Base-by-base conservation (phyloP, 2,113 vertebrate species). In the Cheilinus undulatus region DNA sequence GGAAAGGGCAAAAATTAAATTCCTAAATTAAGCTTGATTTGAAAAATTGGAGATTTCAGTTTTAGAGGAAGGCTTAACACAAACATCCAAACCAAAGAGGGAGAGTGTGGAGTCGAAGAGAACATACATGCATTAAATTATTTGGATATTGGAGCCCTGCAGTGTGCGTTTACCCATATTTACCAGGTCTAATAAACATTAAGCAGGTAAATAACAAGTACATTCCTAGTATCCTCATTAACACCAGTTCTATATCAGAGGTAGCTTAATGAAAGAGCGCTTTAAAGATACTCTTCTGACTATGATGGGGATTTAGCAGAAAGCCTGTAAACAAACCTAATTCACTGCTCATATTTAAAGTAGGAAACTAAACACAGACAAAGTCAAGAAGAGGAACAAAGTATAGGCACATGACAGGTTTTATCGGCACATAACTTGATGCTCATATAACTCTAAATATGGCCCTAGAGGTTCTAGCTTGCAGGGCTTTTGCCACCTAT, bases 321-420 rank as follows among this genome's bases (percentile, higher is more conserved):
- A 17, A 27, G 20, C 5, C 7, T 19, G 40, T 56, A 19, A 62
- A 30, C 42, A 10, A 79, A 65, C 67, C 24, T 43, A 52, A n/a
- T 32, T 5, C 46, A 17, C 20, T n/a, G 19, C 28, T 8, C 3
- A n/a, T 9, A 12, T 17, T 11, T 1, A 42, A 5, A 45, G 11
- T 36, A 4, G 12, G 13, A 43, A 36, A 65, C 17, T 32, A 20
- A 61, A 63, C 23, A 20, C 40, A 67, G 10, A 51, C 0, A 11
- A 11, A 34, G 15, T 2, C n/a, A 23, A 65, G 4, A 59, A 66
- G 17, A 62, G 49, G 32, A 82, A 85, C 50, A 40, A 15, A 15
- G n/a, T 9, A 28, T 32, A 24, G 3, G 24, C 49, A 68, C 60
- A 59, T 54, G 38, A 66, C 52, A 27, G 15, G 4, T 51, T 49